Conservation (phyloP, 1,140 invertebrate genomes). For the Diplogasteroides magnus region DNA sequence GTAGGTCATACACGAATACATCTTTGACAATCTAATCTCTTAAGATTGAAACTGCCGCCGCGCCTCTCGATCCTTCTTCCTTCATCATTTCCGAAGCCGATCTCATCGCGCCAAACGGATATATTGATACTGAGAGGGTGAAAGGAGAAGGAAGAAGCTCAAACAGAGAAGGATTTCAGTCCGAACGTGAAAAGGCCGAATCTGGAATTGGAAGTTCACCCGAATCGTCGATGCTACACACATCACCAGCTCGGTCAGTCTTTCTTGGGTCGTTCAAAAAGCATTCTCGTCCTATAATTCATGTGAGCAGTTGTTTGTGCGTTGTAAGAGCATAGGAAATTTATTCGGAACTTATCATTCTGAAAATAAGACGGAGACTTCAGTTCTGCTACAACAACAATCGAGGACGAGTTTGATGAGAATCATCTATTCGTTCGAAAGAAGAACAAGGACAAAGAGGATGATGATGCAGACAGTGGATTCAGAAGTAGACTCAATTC, state of each 20-base stretch:
- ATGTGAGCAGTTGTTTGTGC: neutral
- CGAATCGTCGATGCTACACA: neutral
- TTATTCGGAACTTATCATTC: too few species aligned
- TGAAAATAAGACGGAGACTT: too few species aligned
- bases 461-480: conserved; percentile 33
- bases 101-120: neutral
- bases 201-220: conserved; percentile 21
- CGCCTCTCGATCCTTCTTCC: conserved; percentile 24
- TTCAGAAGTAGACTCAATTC: conserved; percentile 32
- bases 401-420: neutral
- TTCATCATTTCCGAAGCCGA: conserved; percentile 19
- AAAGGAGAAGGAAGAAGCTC: too few species aligned
- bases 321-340: too few species aligned
- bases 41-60: conserved; percentile 20
- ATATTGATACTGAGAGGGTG: neutral
- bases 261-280: neutral
- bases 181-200: conserved; percentile 18
- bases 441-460: conserved; percentile 33
- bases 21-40: neutral
- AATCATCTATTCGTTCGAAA: conserved; percentile 1
- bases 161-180: neutral
- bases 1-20: neutral
- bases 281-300: neutral
- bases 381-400: neutral
- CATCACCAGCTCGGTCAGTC: conserved; percentile 5